Evolutionary conservation across 2,797 vertebrate species (phyloP), one percentile per base, ranked within the genome.

Genomic region (Aphelocoma californica): DNA sequence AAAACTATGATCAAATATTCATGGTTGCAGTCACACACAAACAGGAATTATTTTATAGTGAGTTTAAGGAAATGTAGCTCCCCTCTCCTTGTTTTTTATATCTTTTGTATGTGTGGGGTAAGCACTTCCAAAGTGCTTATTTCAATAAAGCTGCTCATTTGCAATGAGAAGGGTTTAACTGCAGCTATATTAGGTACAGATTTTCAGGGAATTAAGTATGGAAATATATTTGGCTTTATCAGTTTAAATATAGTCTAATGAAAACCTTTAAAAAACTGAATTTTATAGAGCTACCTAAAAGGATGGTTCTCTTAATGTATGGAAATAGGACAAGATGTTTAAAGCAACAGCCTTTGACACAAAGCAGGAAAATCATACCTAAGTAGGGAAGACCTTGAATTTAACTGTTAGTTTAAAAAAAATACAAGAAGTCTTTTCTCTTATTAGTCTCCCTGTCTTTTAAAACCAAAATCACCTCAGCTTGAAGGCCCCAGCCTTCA

Each of bases 301-400:
- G 45, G 72, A 67, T 3, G 5, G 60, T 28, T 60, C 58, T 82
- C 61, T 51, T 95, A 96, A 97, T 92, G 86, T 79, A 93, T 94
- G 96, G 94, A 97, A 97, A 93, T 93, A 94, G 94, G 93, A 66
- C 81, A 91, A 82, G 64, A 91, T 50, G 56, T 67, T 94, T 89
- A 95, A 97, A 88, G 84, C 44, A 95, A 53, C 34, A 91, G 81
- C 50, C 88, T 94, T 90, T 93, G 80, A 96, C 74, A 92, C 26
- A 40, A 92, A 84, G 58, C 73, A 95, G 34, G 65, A 85, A 95
- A 93, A 88, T 64, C 24, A 36, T 15, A 75, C 40, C 67, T 86
- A 72, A 78, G 31, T 6, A 92, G 56, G 24, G 36, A 64, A 91
- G 72, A 80, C 80, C 83, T 73, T 36, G 40, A 80, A 89, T 57